These are phyloP conservation scores for Acridotheres tristis DNA, from an alignment of 2,797 vertebrate species.

Conservation along the genomic window DNA sequence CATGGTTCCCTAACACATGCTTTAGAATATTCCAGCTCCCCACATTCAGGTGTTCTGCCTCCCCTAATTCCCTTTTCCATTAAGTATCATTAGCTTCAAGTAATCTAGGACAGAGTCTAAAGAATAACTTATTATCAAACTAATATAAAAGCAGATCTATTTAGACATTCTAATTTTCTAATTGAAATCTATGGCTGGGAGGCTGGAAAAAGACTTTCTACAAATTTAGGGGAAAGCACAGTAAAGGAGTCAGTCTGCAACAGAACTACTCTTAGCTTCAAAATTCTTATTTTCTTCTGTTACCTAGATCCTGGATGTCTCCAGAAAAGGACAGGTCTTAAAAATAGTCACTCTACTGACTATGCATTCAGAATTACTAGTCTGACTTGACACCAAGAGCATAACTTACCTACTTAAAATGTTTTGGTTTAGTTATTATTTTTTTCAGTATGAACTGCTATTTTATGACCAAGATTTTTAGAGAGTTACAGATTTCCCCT, in stretches of 20 bases:
- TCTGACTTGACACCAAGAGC: not conserved
- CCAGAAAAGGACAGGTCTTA: not conserved
- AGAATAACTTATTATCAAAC: not conserved
- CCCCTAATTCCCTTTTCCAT: not conserved
- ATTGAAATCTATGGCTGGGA: not conserved
- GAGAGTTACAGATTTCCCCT: not conserved
- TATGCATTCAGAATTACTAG: not conserved
- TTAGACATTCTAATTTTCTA: not conserved
- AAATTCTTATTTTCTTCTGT: not conserved
- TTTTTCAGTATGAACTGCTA: not conserved
- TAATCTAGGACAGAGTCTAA: not conserved
- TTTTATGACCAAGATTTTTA: not conserved
- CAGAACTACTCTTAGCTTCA: not conserved
- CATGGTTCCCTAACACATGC: not conserved
- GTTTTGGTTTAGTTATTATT: rapidly evolving
- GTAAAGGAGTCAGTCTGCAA: not conserved
- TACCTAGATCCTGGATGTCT: not conserved
- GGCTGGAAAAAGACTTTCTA: not conserved
- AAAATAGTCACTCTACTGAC: not conserved
- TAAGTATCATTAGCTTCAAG: not conserved
- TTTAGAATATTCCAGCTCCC: not conserved
- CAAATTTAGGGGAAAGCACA: not conserved
- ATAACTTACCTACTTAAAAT: not conserved
- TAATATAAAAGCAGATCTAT: not conserved
- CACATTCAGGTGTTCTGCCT: not conserved